Evolutionary conservation across 2,113 vertebrate species (phyloP).

Genomic region (Colaptes auratus): DNA sequence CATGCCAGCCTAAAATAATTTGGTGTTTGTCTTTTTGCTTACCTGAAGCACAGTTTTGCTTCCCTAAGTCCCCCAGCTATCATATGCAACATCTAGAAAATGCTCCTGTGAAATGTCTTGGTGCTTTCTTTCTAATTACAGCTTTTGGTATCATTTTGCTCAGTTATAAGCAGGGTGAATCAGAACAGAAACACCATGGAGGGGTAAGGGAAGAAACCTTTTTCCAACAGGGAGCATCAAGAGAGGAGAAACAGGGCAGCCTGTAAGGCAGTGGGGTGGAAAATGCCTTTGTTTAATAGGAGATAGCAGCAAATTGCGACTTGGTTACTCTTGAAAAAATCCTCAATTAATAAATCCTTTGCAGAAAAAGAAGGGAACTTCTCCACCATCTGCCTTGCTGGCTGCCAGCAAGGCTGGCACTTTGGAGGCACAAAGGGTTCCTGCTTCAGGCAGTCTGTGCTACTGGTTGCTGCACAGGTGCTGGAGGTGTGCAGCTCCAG

Average conservation of each 20-base stretch:
- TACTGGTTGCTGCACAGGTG: neutral
- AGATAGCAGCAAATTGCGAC: rapidly evolving
- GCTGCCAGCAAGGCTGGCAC: neutral
- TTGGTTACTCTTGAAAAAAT: neutral
- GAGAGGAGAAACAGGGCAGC: neutral
- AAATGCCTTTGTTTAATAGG: neutral
- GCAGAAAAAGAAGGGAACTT: conserved; percentile 2
- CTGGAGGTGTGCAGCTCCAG: neutral
- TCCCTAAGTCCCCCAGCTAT: neutral
- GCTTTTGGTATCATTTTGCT: neutral
- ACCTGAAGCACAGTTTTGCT: neutral
- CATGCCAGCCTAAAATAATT: neutral
- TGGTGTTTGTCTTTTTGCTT: neutral
- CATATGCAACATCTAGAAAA: neutral
- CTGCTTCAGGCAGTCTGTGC: neutral
- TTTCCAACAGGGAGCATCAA: neutral
- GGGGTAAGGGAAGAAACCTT: neutral
- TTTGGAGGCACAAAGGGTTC: neutral
- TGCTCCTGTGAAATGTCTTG: neutral
- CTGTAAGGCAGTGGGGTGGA: neutral
- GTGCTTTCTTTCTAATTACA: neutral
- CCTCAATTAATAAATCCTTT: neutral
- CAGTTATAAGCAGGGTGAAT: conserved; percentile 3
- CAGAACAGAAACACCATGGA: neutral
- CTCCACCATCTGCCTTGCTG: neutral